A percentile compares a stretch with the other conserved stretches of the same genome.
phyloP scores from a whole-genome alignment of 2,113 vertebrate genomes.

The Cisticola juncidis region DNA sequence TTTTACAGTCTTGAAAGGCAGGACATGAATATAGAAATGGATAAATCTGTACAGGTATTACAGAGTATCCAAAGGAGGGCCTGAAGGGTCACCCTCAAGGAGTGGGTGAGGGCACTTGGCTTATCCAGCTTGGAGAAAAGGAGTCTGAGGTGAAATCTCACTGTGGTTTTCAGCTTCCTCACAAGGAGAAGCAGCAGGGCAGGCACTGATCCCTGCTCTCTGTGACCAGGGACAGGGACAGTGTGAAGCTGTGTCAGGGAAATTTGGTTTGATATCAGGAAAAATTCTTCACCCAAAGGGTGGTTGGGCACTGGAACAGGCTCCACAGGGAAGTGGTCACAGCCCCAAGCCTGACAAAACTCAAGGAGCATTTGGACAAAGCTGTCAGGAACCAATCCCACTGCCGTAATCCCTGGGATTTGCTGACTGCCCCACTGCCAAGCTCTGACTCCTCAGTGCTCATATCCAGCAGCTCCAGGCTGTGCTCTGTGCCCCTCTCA shows the following conservation, averaged over 20 bases:
- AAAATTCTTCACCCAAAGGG: neutral
- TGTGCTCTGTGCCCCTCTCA: accelerated
- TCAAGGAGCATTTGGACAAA: neutral
- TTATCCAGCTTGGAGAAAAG: neutral
- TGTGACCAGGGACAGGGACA: neutral
- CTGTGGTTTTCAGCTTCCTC: neutral
- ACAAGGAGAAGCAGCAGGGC: neutral
- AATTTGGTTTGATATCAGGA: neutral
- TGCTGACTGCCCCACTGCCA: neutral
- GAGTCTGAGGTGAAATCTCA: neutral
- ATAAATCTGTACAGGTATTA: neutral
- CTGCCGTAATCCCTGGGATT: neutral
- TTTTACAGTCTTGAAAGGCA: neutral
- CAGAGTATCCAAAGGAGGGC: neutral
- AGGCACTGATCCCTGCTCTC: neutral
- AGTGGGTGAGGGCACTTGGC: neutral
- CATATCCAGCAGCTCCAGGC: neutral
- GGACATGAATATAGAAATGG: neutral
- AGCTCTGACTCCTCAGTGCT: neutral
- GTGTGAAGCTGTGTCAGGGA: neutral
- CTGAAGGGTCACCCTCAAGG: too few relatives aligned
- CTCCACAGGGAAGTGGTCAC: neutral
- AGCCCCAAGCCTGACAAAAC: neutral
- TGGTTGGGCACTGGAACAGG: neutral
- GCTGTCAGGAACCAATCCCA: neutral